Base-by-base conservation (phyloP, 2,113 vertebrate species). In the Scartelaos histophorus region DNA sequence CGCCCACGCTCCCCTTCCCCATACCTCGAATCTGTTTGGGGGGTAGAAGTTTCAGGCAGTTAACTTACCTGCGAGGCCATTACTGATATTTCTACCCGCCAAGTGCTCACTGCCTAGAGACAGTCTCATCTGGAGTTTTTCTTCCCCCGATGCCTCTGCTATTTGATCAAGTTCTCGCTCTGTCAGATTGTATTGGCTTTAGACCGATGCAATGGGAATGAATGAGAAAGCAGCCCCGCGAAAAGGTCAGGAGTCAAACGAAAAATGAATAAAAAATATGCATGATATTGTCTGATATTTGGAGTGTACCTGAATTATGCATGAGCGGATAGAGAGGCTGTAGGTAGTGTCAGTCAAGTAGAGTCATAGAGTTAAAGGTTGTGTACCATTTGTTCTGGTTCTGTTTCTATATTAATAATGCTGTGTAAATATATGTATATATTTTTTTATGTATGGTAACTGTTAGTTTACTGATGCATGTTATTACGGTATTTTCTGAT, bases 221-320 rank as follows among this genome's bases (percentile, higher is more conserved):
- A 89, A 89, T 85, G 83, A 85, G 88, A 89, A 88, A 79, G 83
- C 84, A 77, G 70, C 69, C 71, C 29, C 43, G 81, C 66, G 80
- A 90, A 87, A 92, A 92, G 92, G 91, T 91, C 92, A 90, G 74
- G 78, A 86, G 88, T 90, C 85, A 87, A 90, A 80, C 83, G 81
- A 85, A 78, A 87, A 83, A 90, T 89, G 51, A 54, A 87, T 85
- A 82, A 91, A 90, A 88, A 84, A 89, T 70, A 80, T 68, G 80
- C 83, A 78, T 86, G 78, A 86, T 85, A 87, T 83, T 80, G 80
- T 3, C 22, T 88, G 79, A 71, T 91, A 86, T 87, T 90, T 89
- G 57, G 75, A 81, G 67, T 82, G 79, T 76, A 81, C 71, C 45
- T 88, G 79, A 89, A 88, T 87, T 74, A 88, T 86, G 80, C 88